Evolutionary conservation across 1,140 invertebrate genomes (phyloP), one percentile per base, ranked within the genome.

Genomic region (Danaus plexippus): DNA sequence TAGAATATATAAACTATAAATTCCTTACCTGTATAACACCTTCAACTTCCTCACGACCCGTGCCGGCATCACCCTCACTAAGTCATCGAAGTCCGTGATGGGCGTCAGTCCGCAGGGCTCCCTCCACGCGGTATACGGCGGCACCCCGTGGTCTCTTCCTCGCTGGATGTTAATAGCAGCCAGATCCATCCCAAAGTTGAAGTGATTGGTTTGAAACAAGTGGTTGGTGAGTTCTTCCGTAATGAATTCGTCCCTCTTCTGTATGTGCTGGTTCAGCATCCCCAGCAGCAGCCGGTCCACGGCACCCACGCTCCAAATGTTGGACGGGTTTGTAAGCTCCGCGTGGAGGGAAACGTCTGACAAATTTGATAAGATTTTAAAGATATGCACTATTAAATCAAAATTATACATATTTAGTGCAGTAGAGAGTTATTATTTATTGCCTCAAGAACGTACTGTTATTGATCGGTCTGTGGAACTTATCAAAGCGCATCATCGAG

Each of bases 111-210:
- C 93, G 77, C 96, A 97, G 0, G 94, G 91, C 56, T 93, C 89
- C 47, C 95, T 89, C 93, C 94, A 98, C 1, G 90, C 84, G 1
- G 92, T 93, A 74, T 97, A 97, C 0, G 94, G 88, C 0, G 94
- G 92, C 7, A 98, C 87, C 9, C 96, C 97, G 74, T 98, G 96
- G 77, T 98, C 97, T 44, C 97, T 88, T 43, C 93, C 95, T 68
- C 96, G 87, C 74, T 97, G 95, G 13, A 98, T 93, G 72, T 97
- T 97, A 12, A 97, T 89, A 1, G 96, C 92, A 0, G 95, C 96
- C 47, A 99, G 88, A 82, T 97, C 96, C 89, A 97, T 92, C 0
- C 96, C 96, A 54, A 94, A 94, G 13, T 90, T 88, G 48, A 91
- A 90, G 11, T 87, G 84, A 11, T 87, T 86, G 0, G 92, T 93